Percentiles rank a stretch among this genome's conserved stretches.
These are phyloP conservation scores for Panzeria rudis DNA, from an alignment of 2,888 invertebrate species.

Conservation along the genomic window DNA sequence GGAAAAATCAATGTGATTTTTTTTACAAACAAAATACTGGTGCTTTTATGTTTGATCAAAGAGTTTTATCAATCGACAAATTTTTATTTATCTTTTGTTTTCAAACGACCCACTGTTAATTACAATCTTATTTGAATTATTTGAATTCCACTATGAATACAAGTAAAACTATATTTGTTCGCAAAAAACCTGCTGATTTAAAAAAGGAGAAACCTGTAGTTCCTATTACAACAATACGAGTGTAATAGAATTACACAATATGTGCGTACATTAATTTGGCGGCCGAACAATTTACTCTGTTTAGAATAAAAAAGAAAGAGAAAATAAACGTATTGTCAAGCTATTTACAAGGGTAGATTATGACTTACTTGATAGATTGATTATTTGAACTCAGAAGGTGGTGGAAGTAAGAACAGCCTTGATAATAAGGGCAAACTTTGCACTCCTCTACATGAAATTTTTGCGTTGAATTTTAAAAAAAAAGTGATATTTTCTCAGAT, in stretches of 20 bases:
- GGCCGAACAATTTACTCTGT: slow-evolving; percentile 79
- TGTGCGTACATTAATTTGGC: slow-evolving; percentile 77
- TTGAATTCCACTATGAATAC: slow-evolving; percentile 66
- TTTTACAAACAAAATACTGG: no score
- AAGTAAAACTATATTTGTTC: slow-evolving; percentile 39
- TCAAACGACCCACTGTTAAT: slow-evolving; percentile 73
- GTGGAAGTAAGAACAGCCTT: slow-evolving; percentile 4
- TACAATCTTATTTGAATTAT: slow-evolving; percentile 77
- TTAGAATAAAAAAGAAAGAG: slow-evolving; percentile 57
- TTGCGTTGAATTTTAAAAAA: background rate
- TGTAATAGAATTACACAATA: slow-evolving; percentile 76
- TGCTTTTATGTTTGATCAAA: no score
- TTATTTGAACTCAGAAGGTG: slow-evolving; percentile 48
- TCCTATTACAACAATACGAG: slow-evolving; percentile 70
- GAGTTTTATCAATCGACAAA: no score
- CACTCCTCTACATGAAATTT: background rate
- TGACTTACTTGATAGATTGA: slow-evolving; percentile 70
- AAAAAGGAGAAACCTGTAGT: slow-evolving; percentile 73
- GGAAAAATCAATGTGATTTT: no score
- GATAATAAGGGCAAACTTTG: background rate
- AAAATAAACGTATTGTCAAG: slow-evolving; percentile 82
- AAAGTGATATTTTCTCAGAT: background rate
- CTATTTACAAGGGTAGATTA: slow-evolving; percentile 71
- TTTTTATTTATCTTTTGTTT: background rate
- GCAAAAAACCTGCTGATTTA: slow-evolving; percentile 72